Conservation (phyloP, 2,888 invertebrate species). For the Adela reaumurella region DNA sequence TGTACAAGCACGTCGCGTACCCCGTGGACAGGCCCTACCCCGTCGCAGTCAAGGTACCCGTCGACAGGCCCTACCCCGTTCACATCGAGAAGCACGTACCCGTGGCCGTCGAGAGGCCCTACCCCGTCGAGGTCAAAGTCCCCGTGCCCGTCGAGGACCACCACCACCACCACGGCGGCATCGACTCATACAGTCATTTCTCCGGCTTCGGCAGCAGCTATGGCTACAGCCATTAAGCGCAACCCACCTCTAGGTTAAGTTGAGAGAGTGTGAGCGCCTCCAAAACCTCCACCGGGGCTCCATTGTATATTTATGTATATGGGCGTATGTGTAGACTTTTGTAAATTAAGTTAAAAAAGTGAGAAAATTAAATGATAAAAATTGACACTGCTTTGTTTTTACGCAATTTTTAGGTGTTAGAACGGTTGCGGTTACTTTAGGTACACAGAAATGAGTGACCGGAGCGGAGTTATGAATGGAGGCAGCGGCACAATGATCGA, state of each 20-base stretch:
- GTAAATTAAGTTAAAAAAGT: background rate
- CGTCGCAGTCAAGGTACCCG: conserved; percentile 63
- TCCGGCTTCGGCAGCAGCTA: conserved; percentile 13
- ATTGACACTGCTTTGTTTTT: background rate
- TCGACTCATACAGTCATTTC: background rate
- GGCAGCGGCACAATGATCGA: background rate
- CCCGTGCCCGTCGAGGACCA: conserved; percentile 42
- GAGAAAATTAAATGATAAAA: background rate
- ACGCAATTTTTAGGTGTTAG: too few species aligned
- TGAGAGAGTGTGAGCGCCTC: conserved; percentile 1
- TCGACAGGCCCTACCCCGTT: conserved; percentile 64
- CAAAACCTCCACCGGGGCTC: background rate
- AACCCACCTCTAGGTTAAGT: conserved; percentile 22
- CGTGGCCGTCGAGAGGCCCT: conserved; percentile 48
- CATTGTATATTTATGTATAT: background rate
- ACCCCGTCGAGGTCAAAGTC: conserved; percentile 54
- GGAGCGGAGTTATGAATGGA: too few species aligned
- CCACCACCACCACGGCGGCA: conserved; percentile 18
- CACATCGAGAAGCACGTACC: conserved; percentile 45
- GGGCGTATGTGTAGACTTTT: background rate
- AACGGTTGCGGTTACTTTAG: background rate
- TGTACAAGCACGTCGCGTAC: conserved; percentile 63
- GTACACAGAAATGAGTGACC: too few species aligned
- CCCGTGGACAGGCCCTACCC: conserved; percentile 59
- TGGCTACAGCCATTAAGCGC: conserved; percentile 35